Conservation (phyloP, 2,888 invertebrate species). For the Dicroscelio sp. region DNA sequence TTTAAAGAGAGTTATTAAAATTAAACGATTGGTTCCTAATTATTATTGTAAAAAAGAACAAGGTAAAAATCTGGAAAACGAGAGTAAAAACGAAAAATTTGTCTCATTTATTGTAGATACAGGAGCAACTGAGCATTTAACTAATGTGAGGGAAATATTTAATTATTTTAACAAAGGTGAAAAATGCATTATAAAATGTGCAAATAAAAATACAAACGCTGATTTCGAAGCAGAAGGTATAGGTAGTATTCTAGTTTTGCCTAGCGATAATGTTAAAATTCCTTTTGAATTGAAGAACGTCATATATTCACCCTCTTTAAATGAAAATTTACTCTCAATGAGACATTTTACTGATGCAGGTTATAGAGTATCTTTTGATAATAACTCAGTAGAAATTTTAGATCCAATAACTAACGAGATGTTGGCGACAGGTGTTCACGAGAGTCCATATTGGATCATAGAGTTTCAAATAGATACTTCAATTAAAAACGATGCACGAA, state of each 20-base stretch:
- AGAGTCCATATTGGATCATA: slow-evolving; percentile 44
- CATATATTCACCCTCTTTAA: not conserved
- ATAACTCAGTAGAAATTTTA: slow-evolving; percentile 32
- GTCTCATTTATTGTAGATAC: slow-evolving; percentile 53
- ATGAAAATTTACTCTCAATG: slow-evolving; percentile 62
- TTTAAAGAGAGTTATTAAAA: not conserved
- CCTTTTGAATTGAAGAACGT: slow-evolving; percentile 10
- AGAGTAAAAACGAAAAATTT: not conserved
- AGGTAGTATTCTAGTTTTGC: slow-evolving; percentile 24
- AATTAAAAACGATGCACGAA: slow-evolving; percentile 10
- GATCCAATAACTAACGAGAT: slow-evolving; percentile 25
- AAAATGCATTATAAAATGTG: slow-evolving; percentile 61
- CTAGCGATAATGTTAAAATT: not conserved
- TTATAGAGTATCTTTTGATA: slow-evolving; percentile 36
- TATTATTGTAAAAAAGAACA: not conserved
- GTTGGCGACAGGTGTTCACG: slow-evolving; percentile 6
- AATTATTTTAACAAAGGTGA: slow-evolving; percentile 13
- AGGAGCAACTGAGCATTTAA: slow-evolving; percentile 65
- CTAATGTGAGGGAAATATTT: slow-evolving; percentile 55
- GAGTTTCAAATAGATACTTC: slow-evolving; percentile 17
- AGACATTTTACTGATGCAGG: slow-evolving; percentile 60
- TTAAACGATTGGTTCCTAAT: not conserved
- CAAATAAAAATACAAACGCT: slow-evolving; percentile 52
- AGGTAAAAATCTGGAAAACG: not conserved
- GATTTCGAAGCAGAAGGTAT: slow-evolving; percentile 41